Conservation (phyloP, 2,113 vertebrate species). For the Tenebrosternarchus preto region DNA sequence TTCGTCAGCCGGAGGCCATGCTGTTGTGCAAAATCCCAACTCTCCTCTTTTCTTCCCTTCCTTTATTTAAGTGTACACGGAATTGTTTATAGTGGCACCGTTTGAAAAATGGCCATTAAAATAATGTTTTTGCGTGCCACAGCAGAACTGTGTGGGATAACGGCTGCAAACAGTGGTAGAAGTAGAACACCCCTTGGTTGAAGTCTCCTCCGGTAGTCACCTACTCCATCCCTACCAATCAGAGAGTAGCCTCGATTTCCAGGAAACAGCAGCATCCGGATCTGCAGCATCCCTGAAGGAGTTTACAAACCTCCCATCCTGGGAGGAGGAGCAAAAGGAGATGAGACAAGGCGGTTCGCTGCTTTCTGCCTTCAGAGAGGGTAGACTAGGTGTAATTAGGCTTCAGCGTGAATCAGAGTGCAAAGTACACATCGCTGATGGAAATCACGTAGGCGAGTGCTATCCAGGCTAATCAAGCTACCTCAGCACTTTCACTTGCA, state of each 20-base stretch:
- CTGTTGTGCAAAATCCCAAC: not conserved
- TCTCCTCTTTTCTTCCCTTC: too few species aligned
- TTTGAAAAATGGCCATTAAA: conserved; percentile 22
- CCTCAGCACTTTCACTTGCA: not conserved
- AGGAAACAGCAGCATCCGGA: not conserved
- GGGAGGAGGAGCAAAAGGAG: not conserved
- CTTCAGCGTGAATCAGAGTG: not conserved
- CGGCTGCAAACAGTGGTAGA: not conserved
- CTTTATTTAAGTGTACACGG: not conserved
- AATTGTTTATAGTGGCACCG: not conserved
- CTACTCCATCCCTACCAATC: not conserved
- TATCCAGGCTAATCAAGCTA: conserved; percentile 6
- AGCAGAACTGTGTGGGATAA: not conserved
- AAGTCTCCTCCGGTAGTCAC: not conserved
- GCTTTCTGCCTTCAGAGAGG: not conserved
- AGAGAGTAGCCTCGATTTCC: not conserved
- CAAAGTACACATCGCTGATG: not conserved
- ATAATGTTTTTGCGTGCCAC: not conserved
- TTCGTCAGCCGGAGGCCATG: not conserved
- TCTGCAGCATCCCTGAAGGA: not conserved
- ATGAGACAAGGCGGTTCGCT: not conserved
- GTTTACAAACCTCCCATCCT: not conserved
- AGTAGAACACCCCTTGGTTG: not conserved
- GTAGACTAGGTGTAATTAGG: not conserved
- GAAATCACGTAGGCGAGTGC: not conserved